Evolutionary conservation across 2,113 vertebrate genomes (phyloP).

Genomic region (Cinclus mexicanus): DNA sequence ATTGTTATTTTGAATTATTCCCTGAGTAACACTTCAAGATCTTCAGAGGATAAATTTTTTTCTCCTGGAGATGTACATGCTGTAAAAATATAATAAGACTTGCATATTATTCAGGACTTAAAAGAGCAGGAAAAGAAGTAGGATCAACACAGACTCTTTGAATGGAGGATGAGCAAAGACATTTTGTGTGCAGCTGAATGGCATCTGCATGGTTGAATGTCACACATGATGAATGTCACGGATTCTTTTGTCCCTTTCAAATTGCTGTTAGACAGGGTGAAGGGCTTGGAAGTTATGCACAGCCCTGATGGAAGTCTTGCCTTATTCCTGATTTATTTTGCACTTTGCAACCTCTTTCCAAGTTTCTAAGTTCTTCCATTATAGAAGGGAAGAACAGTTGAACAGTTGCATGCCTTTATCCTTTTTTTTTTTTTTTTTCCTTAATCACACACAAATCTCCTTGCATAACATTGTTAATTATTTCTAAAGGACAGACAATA

Average conservation of each 20-base stretch:
- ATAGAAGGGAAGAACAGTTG: background rate
- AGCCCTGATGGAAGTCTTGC: background rate
- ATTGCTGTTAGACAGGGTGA: background rate
- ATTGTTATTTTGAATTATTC: background rate
- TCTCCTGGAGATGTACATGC: background rate
- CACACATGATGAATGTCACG: background rate
- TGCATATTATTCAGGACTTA: background rate
- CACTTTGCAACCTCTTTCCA: background rate
- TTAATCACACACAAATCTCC: background rate
- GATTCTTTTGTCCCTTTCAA: constrained; percentile 39
- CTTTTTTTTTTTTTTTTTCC: background rate
- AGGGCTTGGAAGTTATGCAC: background rate
- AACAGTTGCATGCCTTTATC: no score
- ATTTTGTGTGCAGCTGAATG: background rate
- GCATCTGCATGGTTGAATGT: constrained; percentile 7
- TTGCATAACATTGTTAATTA: background rate
- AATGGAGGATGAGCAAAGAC: background rate
- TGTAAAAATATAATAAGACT: background rate
- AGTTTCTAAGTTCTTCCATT: background rate
- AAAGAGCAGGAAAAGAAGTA: background rate
- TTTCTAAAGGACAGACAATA: background rate
- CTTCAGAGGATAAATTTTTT: background rate
- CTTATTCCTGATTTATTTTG: background rate
- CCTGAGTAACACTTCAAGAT: background rate
- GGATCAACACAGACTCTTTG: background rate